Conservation (phyloP, 2,888 invertebrate genomes). For the Cephus nigrinus region DNA sequence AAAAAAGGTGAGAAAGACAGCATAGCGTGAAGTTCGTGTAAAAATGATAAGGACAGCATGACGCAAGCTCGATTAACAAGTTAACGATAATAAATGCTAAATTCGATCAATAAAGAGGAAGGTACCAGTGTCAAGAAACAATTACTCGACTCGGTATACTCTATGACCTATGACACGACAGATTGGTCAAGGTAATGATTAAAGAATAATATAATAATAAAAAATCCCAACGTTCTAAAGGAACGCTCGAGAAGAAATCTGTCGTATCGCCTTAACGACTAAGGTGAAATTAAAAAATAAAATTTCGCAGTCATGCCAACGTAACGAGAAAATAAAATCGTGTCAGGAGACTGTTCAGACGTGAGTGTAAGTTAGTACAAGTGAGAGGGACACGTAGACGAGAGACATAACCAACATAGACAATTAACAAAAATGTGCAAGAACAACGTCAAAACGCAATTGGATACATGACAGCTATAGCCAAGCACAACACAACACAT, state of each 20-base stretch:
- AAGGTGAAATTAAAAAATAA: background rate
- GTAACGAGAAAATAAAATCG: background rate
- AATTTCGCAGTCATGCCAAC: background rate
- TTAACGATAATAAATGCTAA: conserved; percentile 25
- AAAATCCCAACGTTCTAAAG: too few species aligned
- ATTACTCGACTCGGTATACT: too few species aligned
- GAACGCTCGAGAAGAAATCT: too few species aligned
- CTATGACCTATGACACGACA: conserved; percentile 18
- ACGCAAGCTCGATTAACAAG: background rate
- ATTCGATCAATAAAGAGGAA: conserved; percentile 23
- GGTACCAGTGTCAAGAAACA: too few species aligned
- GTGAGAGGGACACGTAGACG: background rate
- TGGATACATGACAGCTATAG: conserved; percentile 17
- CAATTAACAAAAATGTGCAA: background rate
- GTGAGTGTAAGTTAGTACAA: too few species aligned
- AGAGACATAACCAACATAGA: background rate
- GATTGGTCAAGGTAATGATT: conserved; percentile 11
- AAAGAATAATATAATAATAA: conserved; percentile 1
- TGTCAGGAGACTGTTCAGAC: background rate
- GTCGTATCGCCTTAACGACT: background rate
- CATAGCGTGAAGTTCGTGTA: conserved; percentile 13
- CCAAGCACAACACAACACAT: conserved; percentile 18
- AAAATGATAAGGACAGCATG: conserved; percentile 9
- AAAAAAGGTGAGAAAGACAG: conserved; percentile 11
- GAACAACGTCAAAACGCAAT: conserved; percentile 10